These are phyloP conservation scores for Eilema griseolum DNA, from an alignment of 2,888 invertebrate genomes.

Conservation along the genomic window DNA sequence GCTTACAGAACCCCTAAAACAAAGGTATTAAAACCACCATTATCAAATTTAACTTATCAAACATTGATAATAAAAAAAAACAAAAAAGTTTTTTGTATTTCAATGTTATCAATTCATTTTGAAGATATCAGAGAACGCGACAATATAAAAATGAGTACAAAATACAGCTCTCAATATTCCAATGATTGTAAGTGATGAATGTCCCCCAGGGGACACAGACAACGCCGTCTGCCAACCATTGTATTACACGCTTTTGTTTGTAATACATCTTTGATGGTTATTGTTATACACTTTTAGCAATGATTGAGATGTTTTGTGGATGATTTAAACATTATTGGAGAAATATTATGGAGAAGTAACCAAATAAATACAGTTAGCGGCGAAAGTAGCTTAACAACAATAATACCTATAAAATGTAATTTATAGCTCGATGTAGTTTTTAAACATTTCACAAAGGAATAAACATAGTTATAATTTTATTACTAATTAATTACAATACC, in stretches of 20 bases:
- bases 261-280: constrained; percentile 29
- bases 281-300: constrained; percentile 8
- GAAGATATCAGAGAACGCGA: neutral
- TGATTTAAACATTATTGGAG: constrained; percentile 3
- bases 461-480: too few relatives aligned
- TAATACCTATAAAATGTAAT: neutral
- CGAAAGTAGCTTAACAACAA: neutral
- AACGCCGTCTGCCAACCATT: constrained; percentile 21
- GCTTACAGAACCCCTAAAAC: neutral
- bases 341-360: neutral
- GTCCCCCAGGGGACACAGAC: constrained; percentile 24
- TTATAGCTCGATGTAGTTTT: neutral
- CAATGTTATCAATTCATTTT: too few relatives aligned
- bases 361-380: neutral
- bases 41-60: neutral
- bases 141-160: neutral
- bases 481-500: too few relatives aligned
- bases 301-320: constrained; percentile 8
- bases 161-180: constrained; percentile 12
- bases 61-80: too few relatives aligned
- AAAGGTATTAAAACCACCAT: neutral
- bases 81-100: too few relatives aligned
- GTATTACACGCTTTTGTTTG: constrained; percentile 20
- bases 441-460: neutral
- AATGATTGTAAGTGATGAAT: constrained; percentile 29